Evolutionary conservation across 2,797 vertebrate species (phyloP), one percentile per base, ranked within the genome.

Genomic region (Phylloscopus collybita): DNA sequence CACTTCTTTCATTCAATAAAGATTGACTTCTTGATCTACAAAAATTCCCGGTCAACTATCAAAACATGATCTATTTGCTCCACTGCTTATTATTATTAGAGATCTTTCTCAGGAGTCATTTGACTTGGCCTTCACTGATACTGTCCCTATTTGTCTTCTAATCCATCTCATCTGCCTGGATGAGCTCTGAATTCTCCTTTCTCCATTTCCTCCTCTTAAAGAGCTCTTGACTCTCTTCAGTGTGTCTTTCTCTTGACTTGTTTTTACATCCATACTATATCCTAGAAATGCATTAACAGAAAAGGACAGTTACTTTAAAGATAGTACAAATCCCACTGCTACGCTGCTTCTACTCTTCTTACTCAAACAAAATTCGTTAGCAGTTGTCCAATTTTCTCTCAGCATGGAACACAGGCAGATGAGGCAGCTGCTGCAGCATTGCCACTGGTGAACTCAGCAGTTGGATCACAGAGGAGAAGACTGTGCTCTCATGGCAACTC

Each of bases 251-350:
- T 62, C 60, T 25, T 71, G 25, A 10, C 5, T 16, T 36, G 36
- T 32, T 53, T 62, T 45, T 13, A 75, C 0, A 2, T 6, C 27
- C 38, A 16, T 13, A 40, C 16, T 44, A 47, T 27, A 91, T 25
- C 11, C 30, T 40, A 53, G 34, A 47, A 89, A 69, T 5, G 16
- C 32, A 50, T 18, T 47, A 59, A 71, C 16, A 88, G 27, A 64
- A 81, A 60, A 51, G 27, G 15, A 60, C 15, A 64, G 47, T 21
- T 38, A 11, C 49, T 75, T 70, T 26, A 66, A 71, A 76, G 79
- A 60, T 0, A 56, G 14, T 2, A 50, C 1, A 0, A 76, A 73
- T 16, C 27, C 32, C 16, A 40, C 30, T 25, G 11, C 14, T 44
- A 22, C 1, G 2, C 5, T 42, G 22, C 34, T 79, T 73, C 44